Evolutionary conservation across 1,140 invertebrate genomes (phyloP).

Genomic region (Bombus vancouverensis): DNA sequence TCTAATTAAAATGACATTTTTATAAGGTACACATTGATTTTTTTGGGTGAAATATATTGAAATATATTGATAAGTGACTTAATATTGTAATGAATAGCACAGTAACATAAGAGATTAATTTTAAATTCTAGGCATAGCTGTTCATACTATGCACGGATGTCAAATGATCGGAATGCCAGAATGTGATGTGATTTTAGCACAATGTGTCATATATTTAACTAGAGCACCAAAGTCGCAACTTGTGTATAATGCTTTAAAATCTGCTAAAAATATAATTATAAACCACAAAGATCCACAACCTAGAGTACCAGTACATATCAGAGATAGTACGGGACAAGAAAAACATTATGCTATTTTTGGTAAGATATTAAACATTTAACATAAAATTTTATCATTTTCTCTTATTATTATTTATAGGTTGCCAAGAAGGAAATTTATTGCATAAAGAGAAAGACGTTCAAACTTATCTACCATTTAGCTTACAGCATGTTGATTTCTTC

Average conservation of each 20-base stretch:
- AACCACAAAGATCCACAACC: conserved; percentile 62
- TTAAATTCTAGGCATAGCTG: conserved; percentile 81
- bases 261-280: conserved; percentile 74
- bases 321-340: conserved; percentile 41
- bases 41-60: background rate
- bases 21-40: background rate
- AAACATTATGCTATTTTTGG: conserved; percentile 37
- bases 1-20: no score
- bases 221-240: conserved; percentile 89
- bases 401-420: conserved; percentile 80
- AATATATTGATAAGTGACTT: no score
- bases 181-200: conserved; percentile 88
- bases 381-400: conserved; percentile 9
- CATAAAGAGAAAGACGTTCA: conserved; percentile 82
- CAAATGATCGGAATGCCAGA: conserved; percentile 92
- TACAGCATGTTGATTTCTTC: conserved; percentile 86
- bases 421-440: conserved; percentile 83
- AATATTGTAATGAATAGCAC: background rate
- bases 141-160: conserved; percentile 89
- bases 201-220: conserved; percentile 89
- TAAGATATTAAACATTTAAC: conserved; percentile 16
- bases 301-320: conserved; percentile 59
- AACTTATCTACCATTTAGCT: conserved; percentile 85
- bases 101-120: conserved; percentile 15
- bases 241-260: conserved; percentile 85